Conservation (phyloP, 2,113 vertebrate species). For the Tetrao urogallus region DNA sequence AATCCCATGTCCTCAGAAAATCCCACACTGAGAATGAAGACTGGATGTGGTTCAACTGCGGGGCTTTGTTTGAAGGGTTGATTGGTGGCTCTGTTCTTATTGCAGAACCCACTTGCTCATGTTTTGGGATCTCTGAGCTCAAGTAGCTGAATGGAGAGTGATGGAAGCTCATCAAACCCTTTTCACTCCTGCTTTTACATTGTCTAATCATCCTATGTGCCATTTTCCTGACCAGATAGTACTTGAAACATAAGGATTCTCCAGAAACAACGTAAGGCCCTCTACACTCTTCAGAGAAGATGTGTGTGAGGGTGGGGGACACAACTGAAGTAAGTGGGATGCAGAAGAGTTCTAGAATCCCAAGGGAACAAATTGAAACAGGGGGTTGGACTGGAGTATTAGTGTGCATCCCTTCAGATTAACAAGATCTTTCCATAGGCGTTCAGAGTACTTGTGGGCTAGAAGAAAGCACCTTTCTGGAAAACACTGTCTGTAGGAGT, state of each 20-base stretch:
- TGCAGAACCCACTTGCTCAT: neutral
- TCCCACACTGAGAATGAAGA: neutral
- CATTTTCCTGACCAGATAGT: neutral
- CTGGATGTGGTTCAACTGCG: neutral
- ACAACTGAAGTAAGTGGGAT: neutral
- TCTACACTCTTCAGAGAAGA: neutral
- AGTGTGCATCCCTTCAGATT: neutral
- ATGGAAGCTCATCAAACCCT: neutral
- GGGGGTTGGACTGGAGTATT: neutral
- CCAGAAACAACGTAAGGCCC: neutral
- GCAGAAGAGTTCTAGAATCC: neutral
- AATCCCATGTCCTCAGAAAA: neutral
- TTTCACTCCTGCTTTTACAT: neutral
- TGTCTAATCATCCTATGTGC: neutral
- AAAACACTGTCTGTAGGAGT: neutral
- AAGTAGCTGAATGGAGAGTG: neutral
- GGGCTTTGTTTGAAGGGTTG: neutral
- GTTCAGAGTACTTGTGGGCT: neutral
- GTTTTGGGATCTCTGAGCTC: neutral
- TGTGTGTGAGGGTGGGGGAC: rapidly evolving
- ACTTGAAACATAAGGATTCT: neutral
- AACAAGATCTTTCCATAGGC: neutral
- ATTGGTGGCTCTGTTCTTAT: neutral
- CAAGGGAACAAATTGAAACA: neutral
- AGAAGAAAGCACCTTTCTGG: neutral